Evolutionary conservation across 2,888 invertebrate species (phyloP), one percentile per base, ranked within the genome.

Genomic region (Agrotis exclamationis): DNA sequence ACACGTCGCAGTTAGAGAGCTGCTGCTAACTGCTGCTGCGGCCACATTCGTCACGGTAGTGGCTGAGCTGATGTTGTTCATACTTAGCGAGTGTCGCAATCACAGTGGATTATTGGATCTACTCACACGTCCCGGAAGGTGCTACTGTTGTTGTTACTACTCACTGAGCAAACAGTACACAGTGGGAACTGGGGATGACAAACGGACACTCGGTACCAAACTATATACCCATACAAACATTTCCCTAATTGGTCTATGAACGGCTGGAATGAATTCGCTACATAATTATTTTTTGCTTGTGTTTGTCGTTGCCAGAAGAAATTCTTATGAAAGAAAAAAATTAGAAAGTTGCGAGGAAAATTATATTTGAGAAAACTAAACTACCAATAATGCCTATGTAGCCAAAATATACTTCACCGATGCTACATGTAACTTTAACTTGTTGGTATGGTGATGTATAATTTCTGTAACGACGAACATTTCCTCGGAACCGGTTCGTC

Each of bases 11-110:
- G 28, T 44, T 51, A 60, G 53, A 22, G 39, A 28, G 48, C 44
- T 63, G 33, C 18, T n/a, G 50, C 13, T 48, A 45, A 65, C 45
- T 60, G 22, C 51, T 62, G 63, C 56, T 57, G 53, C 51, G 59
- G 70, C 57, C 67, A 50, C 53, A 53, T 53, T 63, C 51, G 66
- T 64, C 53, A 71, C 57, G 57, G 65, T 53, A 48, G 14, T 63
- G 24, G 14, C 20, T 14, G 18, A 47, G 39, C n/a, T 57, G 20
- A 44, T 48, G 62, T 48, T 28, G 48, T n/a, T 22, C 20, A 13
- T 13, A 45, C 3, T 24, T 39, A 28, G 58, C 11, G 2, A n/a
- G 7, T 39, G 20, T 28, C 39, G n/a, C 39, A 48, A 48, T 18
- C 20, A 20, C 28, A 14, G 13, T 7, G 47, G 14, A 62, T 3